These are phyloP conservation scores for Glareola pratincola DNA, from an alignment of 2,113 vertebrate species.

Conservation along the genomic window DNA sequence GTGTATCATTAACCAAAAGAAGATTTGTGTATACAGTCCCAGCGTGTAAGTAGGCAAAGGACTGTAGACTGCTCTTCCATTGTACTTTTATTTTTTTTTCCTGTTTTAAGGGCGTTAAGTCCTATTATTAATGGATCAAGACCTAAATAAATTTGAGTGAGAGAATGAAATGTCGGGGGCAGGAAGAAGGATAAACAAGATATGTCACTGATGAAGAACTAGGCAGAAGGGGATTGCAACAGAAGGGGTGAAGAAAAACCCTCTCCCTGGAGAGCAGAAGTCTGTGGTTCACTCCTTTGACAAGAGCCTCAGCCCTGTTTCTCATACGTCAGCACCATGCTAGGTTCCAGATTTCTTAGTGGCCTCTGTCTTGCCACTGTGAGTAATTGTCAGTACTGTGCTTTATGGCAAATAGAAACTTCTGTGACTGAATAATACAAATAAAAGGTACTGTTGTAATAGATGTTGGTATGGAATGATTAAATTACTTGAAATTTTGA, in stretches of 20 bases:
- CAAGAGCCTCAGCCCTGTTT: neutral
- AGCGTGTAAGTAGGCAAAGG: neutral
- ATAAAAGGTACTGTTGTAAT: neutral
- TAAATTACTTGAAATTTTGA: neutral
- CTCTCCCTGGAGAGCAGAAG: neutral
- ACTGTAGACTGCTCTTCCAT: neutral
- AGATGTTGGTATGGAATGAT: neutral
- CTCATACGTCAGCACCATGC: accelerated
- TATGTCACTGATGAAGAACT: neutral
- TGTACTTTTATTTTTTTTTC: neutral
- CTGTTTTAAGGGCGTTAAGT: neutral
- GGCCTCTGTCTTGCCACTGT: neutral
- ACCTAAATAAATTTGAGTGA: neutral
- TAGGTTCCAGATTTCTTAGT: neutral
- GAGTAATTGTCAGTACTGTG: neutral
- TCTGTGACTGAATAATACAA: neutral
- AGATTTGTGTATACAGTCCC: neutral
- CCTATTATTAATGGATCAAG: neutral
- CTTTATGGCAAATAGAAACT: neutral
- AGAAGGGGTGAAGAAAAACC: neutral
- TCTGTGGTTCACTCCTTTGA: neutral
- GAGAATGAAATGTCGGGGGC: neutral
- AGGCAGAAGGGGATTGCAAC: neutral
- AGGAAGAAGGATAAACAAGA: neutral
- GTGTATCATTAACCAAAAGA: neutral